Evolutionary conservation across 2,113 vertebrate species (phyloP), one percentile per base, ranked within the genome.

Genomic region (Strigops habroptila): DNA sequence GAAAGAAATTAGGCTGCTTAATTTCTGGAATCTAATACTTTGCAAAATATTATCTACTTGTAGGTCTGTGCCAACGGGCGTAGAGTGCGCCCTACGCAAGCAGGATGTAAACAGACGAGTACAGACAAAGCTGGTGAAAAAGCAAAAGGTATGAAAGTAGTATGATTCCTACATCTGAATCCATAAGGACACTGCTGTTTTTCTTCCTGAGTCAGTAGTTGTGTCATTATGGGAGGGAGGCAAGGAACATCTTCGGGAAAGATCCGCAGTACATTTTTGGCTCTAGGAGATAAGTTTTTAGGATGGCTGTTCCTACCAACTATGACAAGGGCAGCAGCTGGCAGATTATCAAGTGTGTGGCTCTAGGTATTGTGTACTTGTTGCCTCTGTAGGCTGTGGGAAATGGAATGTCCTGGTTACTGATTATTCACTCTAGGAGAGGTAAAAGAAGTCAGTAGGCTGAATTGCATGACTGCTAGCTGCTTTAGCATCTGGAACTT

Each of bases 81-180:
- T 33, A 60, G 49, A 0, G 3, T 19, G 31, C 44, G 0, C 62
- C 28, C 93, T 28, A 3, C 60, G 2, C 93, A 67, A 67, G 71
- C 83, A 64, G 95, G 74, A 74, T 73, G 55, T n/a, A 98, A 96
- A 80, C 97, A 96, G 70, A 84, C 18, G 68, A 83, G 84, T 28
- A 30, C 89, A 60, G 94, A 77, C 57, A 98, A 97, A 91, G 46
- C 15, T 3, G n/a, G 76, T 74, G 93, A 94, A 35, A 98, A 97
- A 81, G 96, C 95, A 51, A 98, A 97, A 98, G 98, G 98, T 98
- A 96, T 73, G 96, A 57, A 76, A 81, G 24, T 9, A 65, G 51
- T 12, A 25, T 6, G 22, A 53, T 23, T 23, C 35, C 22, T 62
- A 5, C 19, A 44, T 6, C 59, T 51, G 39, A 48, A 13, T 12